Conservation (phyloP, 2,888 invertebrate genomes). For the Acrobasis repandana region DNA sequence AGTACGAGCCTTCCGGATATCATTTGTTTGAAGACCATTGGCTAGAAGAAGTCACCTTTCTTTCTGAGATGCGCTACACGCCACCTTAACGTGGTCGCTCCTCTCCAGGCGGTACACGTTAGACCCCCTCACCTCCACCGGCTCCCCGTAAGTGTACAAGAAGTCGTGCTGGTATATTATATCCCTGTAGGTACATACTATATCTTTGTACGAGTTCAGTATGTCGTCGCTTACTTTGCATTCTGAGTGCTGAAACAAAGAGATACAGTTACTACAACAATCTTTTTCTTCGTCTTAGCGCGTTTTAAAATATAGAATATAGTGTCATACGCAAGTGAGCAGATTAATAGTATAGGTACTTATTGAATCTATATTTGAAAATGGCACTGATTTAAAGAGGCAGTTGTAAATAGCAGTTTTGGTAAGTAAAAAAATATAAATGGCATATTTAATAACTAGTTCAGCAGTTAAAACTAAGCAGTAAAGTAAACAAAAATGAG, state of each 20-base stretch:
- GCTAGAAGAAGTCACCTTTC: conserved; percentile 44
- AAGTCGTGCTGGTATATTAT: conserved; percentile 87
- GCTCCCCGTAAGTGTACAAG: conserved; percentile 77
- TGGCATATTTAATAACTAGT: no score
- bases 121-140: conserved; percentile 76
- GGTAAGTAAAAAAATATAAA: no score
- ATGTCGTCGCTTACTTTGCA: conserved; percentile 60
- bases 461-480: no score
- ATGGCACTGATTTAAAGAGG: no score
- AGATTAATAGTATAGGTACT: no score
- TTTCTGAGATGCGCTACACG: conserved; percentile 76
- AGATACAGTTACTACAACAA: neutral
- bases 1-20: no score
- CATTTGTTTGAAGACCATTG: neutral
- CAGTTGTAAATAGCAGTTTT: no score
- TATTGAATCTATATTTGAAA: no score
- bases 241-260: conserved; percentile 72
- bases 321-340: no score
- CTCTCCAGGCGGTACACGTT: conserved; percentile 84
- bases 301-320: no score
- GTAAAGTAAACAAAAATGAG: no score
- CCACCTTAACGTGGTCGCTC: conserved; percentile 88
- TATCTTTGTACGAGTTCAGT: conserved; percentile 48
- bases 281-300: no score
- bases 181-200: conserved; percentile 85